Evolutionary conservation across 2,888 invertebrate species (phyloP).

Genomic region (Pheosia tremula): DNA sequence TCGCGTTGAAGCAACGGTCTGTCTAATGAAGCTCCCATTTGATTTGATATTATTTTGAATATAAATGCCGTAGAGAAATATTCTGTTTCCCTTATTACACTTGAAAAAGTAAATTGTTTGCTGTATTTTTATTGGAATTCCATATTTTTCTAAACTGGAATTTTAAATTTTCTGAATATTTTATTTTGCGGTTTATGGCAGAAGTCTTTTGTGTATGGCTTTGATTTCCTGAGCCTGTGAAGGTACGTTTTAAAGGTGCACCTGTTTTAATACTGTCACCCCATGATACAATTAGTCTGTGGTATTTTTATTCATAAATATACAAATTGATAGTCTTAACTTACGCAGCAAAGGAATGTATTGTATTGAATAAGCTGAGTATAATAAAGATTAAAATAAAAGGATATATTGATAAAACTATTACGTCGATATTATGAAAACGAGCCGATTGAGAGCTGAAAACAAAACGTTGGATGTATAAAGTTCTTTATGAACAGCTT

Average conservation of each 20-base stretch:
- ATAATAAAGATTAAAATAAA: neutral
- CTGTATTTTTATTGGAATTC: neutral
- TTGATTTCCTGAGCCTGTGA: no score
- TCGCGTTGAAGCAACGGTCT: conserved; percentile 28
- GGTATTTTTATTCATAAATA: no score
- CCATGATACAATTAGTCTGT: no score
- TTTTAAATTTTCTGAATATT: neutral
- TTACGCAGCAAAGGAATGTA: no score
- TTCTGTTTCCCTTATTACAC: conserved; percentile 8
- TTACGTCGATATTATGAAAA: neutral
- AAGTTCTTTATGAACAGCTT: conserved; percentile 12
- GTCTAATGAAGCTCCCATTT: conserved; percentile 39
- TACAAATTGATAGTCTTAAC: no score
- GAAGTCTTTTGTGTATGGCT: neutral
- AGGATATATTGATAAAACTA: neutral
- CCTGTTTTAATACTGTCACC: no score
- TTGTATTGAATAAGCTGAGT: no score
- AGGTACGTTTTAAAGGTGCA: no score
- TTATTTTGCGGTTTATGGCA: neutral
- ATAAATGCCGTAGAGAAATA: neutral
- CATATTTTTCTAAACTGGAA: no score
- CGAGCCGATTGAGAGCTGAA: neutral
- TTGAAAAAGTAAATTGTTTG: neutral
- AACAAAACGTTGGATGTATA: neutral
- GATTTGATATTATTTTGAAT: conserved; percentile 29